Percentiles rank a stretch among this genome's conserved stretches.
Conservation (phyloP, 2,113 vertebrate species). For the Syrmaticus mikado region DNA sequence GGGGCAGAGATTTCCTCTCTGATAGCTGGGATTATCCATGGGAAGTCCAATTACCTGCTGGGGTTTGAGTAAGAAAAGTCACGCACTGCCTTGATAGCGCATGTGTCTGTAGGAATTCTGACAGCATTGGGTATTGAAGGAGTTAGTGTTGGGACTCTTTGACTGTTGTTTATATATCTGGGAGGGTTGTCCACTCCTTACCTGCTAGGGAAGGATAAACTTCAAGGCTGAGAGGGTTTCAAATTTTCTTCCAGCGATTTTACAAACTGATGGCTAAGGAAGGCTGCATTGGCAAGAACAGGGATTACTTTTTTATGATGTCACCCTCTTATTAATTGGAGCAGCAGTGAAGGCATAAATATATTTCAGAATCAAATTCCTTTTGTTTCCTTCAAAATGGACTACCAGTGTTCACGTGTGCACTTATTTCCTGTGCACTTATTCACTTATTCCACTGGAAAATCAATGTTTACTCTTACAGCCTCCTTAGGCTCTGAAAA, state of each 20-base stretch:
- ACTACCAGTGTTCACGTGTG: not conserved
- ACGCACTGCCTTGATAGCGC: not conserved
- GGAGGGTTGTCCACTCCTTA: not conserved
- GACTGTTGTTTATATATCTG: not conserved
- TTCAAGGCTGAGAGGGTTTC: not conserved
- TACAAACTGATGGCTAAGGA: not conserved
- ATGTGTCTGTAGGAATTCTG: not conserved
- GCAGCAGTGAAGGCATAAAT: not conserved
- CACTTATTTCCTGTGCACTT: not conserved
- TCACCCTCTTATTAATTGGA: not conserved
- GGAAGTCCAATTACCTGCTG: conserved; percentile 61
- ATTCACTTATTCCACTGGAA: not conserved
- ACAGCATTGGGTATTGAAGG: not conserved
- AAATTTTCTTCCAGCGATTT: not conserved
- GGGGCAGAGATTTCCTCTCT: conserved; percentile 55
- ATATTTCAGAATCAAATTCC: not conserved
- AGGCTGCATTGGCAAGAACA: not conserved
- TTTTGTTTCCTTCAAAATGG: not conserved
- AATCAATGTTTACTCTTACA: not conserved
- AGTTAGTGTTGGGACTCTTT: not conserved
- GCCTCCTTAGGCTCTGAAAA: no score
- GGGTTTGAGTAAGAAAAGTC: conserved; percentile 41
- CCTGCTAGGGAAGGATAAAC: not conserved
- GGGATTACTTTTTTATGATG: not conserved
- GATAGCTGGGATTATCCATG: conserved; percentile 59